Conservation (phyloP, 1,140 invertebrate species). For the Amyelois transitella region DNA sequence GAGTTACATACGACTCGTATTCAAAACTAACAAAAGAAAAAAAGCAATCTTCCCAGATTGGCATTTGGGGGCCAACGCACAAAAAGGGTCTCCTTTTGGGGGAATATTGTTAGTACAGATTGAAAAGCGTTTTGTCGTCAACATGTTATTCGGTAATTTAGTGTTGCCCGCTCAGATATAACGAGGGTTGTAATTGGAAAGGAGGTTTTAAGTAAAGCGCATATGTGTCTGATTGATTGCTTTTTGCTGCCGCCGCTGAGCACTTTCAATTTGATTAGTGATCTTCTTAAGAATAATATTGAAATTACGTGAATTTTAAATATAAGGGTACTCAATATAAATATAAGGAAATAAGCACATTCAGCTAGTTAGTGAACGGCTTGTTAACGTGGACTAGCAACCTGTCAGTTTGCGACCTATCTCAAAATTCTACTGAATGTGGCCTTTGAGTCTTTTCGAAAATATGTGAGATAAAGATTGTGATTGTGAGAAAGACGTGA, state of each 20-base stretch:
- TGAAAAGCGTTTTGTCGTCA: conserved; percentile 71
- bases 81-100: conserved; percentile 59
- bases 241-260: conserved; percentile 33
- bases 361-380: no score
- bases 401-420: no score
- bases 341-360: no score
- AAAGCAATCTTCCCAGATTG: conserved; percentile 70
- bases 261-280: not conserved
- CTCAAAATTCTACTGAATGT: no score
- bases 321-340: no score
- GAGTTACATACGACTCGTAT: conserved; percentile 59
- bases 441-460: no score
- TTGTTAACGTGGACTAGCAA: no score
- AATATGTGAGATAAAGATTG: no score
- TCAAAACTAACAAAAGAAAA: conserved; percentile 72
- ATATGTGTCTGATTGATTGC: conserved; percentile 66
- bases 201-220: conserved; percentile 48
- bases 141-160: conserved; percentile 69
- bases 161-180: conserved; percentile 55
- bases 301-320: no score
- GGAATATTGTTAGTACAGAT: conserved; percentile 63
- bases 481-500: no score
- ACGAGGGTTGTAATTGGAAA: conserved; percentile 58
- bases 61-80: conserved; percentile 57
- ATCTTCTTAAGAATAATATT: not conserved